phyloP scores from a whole-genome alignment of 2,888 invertebrate genomes.

The Athripsodes cinereus region DNA sequence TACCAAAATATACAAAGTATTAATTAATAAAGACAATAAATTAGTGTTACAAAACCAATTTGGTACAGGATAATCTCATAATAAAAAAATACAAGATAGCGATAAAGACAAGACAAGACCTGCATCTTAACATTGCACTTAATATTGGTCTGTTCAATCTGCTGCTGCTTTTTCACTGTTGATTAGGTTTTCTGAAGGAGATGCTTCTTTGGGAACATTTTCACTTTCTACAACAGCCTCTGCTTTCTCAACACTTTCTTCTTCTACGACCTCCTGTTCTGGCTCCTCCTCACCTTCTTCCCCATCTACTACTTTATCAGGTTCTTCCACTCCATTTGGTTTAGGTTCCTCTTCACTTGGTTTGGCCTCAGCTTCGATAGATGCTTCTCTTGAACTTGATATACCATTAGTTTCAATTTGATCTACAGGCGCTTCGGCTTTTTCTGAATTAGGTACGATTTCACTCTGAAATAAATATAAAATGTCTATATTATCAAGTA shows the following conservation, averaged over 20 bases:
- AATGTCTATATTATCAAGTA: background rate
- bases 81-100: background rate
- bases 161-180: conserved; percentile 42
- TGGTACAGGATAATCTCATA: background rate
- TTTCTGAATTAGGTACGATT: conserved; percentile 20
- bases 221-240: conserved; percentile 15
- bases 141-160: conserved; percentile 31
- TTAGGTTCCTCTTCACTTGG: conserved; percentile 35
- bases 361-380: conserved; percentile 37
- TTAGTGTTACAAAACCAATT: no score
- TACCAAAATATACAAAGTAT: no score
- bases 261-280: conserved; percentile 13
- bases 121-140: background rate
- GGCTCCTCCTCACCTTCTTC: conserved; percentile 19
- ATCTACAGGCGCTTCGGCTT: conserved; percentile 28
- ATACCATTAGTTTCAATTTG: conserved; percentile 42
- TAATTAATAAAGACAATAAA: no score
- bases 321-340: conserved; percentile 27
- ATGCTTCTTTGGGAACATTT: conserved; percentile 37
- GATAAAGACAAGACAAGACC: conserved; percentile 1
- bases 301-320: conserved; percentile 11
- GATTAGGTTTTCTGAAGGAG: conserved; percentile 43
- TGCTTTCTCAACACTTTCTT: conserved; percentile 19
- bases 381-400: conserved; percentile 43
- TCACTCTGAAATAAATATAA: conserved; percentile 11